Evolutionary conservation across 2,888 invertebrate genomes (phyloP).

Genomic region (Orthosia cruda): DNA sequence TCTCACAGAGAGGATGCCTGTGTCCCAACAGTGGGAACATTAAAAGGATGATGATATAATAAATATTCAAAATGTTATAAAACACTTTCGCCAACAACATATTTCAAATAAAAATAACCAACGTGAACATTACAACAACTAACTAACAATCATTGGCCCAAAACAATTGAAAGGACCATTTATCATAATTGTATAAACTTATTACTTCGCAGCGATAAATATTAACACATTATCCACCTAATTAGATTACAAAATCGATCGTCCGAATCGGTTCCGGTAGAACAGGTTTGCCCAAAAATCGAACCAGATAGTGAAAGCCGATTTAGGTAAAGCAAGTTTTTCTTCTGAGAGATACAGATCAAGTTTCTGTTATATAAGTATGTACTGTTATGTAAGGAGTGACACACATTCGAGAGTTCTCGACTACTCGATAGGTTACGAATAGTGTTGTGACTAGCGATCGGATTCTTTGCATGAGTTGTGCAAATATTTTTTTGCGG

Average conservation of each 20-base stretch:
- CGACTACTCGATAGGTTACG: constrained; percentile 59
- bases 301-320: constrained; percentile 74
- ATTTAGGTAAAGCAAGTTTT: constrained; percentile 69
- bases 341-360: constrained; percentile 72
- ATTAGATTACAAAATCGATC: constrained; percentile 47
- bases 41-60: no score
- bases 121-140: constrained; percentile 27
- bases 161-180: constrained; percentile 30
- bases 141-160: constrained; percentile 33
- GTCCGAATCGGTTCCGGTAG: constrained; percentile 31
- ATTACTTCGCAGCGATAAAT: constrained; percentile 27
- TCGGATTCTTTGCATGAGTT: constrained; percentile 36
- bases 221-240: constrained; percentile 32
- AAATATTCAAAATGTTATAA: not conserved
- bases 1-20: no score
- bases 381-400: constrained; percentile 77
- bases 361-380: constrained; percentile 79
- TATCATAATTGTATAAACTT: constrained; percentile 35
- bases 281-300: constrained; percentile 51
- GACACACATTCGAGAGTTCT: constrained; percentile 70
- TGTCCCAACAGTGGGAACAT: no score
- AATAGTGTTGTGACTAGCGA: constrained; percentile 62
- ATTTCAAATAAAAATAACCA: no score
- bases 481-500: constrained; percentile 47
- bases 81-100: no score